Evolutionary conservation across 2,797 vertebrate genomes (phyloP).

Genomic region (Dromococcyx pavoninus): DNA sequence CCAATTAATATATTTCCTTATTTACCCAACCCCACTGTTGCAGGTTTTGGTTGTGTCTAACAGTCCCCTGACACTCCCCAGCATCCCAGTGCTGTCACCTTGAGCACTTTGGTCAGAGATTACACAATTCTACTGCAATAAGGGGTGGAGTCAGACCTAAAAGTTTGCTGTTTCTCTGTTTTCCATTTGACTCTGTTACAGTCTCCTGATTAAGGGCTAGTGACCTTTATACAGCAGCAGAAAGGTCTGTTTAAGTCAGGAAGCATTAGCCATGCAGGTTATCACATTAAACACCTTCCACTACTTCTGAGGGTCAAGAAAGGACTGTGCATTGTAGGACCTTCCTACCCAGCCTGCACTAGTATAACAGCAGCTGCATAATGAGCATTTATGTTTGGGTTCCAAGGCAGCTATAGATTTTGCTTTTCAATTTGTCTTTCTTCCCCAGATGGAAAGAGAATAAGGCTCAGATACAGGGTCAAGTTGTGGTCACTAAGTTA

Average conservation of each 20-base stretch:
- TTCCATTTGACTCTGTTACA: not conserved
- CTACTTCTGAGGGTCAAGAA: not conserved
- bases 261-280: not conserved
- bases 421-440: not conserved
- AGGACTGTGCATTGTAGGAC: not conserved
- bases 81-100: not conserved
- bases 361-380: not conserved
- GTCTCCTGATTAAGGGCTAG: not conserved
- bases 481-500: not conserved
- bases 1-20: not conserved
- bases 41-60: not conserved
- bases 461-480: not conserved
- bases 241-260: not conserved
- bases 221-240: not conserved
- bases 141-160: not conserved
- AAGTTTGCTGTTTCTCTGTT: not conserved
- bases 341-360: not conserved
- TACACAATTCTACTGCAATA: not conserved
- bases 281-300: not conserved
- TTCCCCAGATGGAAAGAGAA: not conserved
- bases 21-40: not conserved
- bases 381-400: not conserved
- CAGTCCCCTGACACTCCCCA: not conserved
- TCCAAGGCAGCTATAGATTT: not conserved
- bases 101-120: not conserved